phyloP scores from a whole-genome alignment of 2,113 vertebrate genomes.

The Herpetotheres cachinnans region DNA sequence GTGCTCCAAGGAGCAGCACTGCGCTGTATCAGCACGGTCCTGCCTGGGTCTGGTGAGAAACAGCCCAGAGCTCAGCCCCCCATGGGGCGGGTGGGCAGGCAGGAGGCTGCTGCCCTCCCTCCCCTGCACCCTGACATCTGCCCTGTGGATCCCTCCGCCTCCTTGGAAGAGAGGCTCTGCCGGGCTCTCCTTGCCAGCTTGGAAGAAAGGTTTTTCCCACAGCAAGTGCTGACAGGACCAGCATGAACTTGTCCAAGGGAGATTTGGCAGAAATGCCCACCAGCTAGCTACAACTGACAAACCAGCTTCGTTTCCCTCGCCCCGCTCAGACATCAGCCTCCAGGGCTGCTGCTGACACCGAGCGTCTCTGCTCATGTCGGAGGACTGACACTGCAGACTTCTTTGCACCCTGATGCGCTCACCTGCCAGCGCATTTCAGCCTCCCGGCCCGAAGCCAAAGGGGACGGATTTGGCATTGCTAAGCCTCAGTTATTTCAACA shows the following conservation, averaged over 20 bases:
- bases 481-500: background rate
- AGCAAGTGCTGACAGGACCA: slow-evolving; percentile 12
- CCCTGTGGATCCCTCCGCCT: background rate
- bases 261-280: slow-evolving; percentile 35
- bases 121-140: background rate
- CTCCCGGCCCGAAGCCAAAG: background rate
- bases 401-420: background rate
- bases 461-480: background rate
- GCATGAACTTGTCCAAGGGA: background rate
- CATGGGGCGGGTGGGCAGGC: background rate
- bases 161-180: background rate
- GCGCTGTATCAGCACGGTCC: background rate
- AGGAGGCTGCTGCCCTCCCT: background rate
- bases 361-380: background rate
- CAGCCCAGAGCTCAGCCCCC: background rate
- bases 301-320: background rate
- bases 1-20: background rate
- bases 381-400: background rate
- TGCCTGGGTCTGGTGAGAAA: background rate
- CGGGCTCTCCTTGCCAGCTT: background rate
- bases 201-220: slow-evolving; percentile 30
- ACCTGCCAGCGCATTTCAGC: background rate
- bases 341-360: background rate
- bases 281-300: background rate
- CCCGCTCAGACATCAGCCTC: background rate